Base-by-base conservation (phyloP, 1,140 invertebrate species). In the Pseudomyrmex gracilis region DNA sequence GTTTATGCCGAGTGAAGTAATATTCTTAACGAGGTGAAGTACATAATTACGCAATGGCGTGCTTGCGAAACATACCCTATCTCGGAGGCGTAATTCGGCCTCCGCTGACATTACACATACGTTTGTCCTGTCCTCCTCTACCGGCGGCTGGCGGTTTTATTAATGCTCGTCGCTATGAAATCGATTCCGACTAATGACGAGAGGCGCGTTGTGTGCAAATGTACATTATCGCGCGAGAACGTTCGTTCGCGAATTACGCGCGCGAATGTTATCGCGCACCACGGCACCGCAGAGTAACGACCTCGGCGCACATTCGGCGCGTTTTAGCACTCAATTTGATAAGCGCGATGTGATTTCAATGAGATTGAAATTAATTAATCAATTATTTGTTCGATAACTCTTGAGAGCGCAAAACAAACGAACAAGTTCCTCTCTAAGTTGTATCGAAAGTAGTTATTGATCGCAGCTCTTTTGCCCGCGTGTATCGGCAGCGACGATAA, bases 31-130 rank as follows among this genome's bases (percentile, higher is more conserved):
- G 91, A 94, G 92, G 87, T 90, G 85, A 92, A 92, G 87, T 78
- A 84, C 87, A 84, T 94, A 94, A 94, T 94, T 93, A 93, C 92
- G 89, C 90, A 91, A 93, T 94, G 85, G 93, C 93, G 93, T 94
- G 93, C 67, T 86, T 67, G 85, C 86, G 86, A 92, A 92, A 84
- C 91, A 90, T 88, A 90, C 76, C 84, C 77, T 60, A 82, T 68
- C 34, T 22, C 61, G 58, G 82, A 58, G 60, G 61, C n/a, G n/a
- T 86, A 84, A 83, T 83, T 83, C 73, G 61, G 67, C 57, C 83
- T 77, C 66, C 66, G 61, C 70, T 76, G 60, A 61, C 74, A 61
- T 87, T 78, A 85, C 84, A 34, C 34, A 7, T 34, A 34, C 34
- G 34, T 34, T 34, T 34, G 34, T 5, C 5, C 34, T 0, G 34